Evolutionary conservation across 2,888 invertebrate genomes (phyloP), one percentile per base, ranked within the genome.

Genomic region (Dromius quadrimaculatus): DNA sequence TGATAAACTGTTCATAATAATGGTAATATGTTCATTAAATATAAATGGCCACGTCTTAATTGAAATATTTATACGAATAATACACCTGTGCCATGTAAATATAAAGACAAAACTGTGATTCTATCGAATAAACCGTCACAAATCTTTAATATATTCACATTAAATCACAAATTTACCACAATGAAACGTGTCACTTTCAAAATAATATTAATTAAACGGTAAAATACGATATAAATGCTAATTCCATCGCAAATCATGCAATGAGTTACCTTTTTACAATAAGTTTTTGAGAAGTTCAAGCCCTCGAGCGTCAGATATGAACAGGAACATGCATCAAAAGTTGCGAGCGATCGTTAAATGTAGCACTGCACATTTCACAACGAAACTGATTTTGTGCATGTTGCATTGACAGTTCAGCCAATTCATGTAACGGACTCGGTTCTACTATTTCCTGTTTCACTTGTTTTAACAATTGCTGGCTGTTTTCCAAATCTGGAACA

Each of bases 301-400:
- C 62, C 1, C 62, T n/a, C 4, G 38, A 6, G 23, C 62, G 62
- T 90, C 89, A 90, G 83, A 94, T 93, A 81, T 94, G 93, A 79
- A 93, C 88, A 68, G 92, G 92, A 77, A 93, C 92, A 82, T 94
- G 93, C 66, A 91, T 85, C 73, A 93, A 82, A 43, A 91, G 81
- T 74, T 92, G 91, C 61, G 90, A 89, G 61, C 92, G 87, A 73
- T 90, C 89, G 6, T 88, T 84, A 81, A 94, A 94, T 75, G 90
- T 88, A 54, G 89, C 87, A 65, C 90, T 87, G 80, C 94, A 94
- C 91, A 94, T 93, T 81, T 93, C 93, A 79, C 94, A 94, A 75
- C 89, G 90, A 82, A 88, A 92, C 43, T 89, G 75, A 73, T 79
- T 82, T 72, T 81, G 80, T 50, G 80, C 78, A 71, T 82, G 82